Base-by-base conservation (phyloP, 2,888 invertebrate species). In the Drosophila meridionalis region DNA sequence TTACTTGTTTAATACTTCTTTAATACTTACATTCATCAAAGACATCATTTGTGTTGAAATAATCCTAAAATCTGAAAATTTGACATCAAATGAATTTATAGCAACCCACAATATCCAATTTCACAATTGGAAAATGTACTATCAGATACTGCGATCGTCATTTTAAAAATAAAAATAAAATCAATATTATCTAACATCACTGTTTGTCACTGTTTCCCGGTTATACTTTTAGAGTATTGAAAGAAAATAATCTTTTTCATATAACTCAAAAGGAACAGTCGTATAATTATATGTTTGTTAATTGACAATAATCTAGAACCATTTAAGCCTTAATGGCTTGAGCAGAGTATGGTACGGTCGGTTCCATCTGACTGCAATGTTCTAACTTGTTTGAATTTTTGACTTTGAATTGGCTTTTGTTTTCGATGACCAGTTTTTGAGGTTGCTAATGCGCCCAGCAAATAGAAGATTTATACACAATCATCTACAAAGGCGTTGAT, bases 401-500 rank as follows among this genome's bases (percentile, higher is more conserved):
- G 34, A 30, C 45, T 57, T 40, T 67, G 34, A 64, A 53, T 61
- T 64, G 53, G 71, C 70, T 87, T 78, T 83, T 64, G 82, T 82
- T 82, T 82, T 82, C 82, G 53, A 76, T 81, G 83, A 78, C 86
- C 86, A 80, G 78, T 78, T 82, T 82, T 32, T 48, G 62, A 28
- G 61, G 62, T 63, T 59, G 82, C 76, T 79, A 87, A 84, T 81
- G 79, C 75, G 82, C 50, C 67, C 38, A 74, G 63, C 72, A 81
- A 81, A 82, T 69, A 72, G 57, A 79, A 83, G 72, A 81, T 81
- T 81, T 69, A 74, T 80, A 73, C 69, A 78, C 67, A 71, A 26
- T 11, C 43, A 38, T 59, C 68, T 38, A 80, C 78, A 86, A 86
- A 83, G 75, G 79, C 73, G 85, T 80, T 84, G 87, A 86, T 89